Evolutionary conservation across 2,888 invertebrate genomes (phyloP).

Genomic region (Anagyrus pseudococci): DNA sequence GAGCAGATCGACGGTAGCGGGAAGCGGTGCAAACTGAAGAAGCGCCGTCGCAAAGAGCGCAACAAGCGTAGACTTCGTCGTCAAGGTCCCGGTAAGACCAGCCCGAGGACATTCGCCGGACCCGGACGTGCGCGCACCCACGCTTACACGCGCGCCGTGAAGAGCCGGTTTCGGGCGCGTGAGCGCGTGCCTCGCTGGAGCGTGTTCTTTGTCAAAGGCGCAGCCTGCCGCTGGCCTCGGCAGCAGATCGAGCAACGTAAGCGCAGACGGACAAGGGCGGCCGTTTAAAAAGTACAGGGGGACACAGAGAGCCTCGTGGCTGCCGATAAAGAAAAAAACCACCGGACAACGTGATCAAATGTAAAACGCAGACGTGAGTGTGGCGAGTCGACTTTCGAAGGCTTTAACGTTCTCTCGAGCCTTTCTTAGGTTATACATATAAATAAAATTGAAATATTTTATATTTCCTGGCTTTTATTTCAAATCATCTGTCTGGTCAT

Average conservation of each 20-base stretch:
- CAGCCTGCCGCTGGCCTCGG: slow-evolving; percentile 13
- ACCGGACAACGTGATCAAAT: slow-evolving; percentile 35
- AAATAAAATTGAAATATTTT: slow-evolving; percentile 56
- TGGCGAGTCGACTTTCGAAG: slow-evolving; percentile 31
- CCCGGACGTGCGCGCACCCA: neutral
- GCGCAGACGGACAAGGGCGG: neutral
- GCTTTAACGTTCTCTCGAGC: slow-evolving; percentile 20
- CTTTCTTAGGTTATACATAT: slow-evolving; percentile 44
- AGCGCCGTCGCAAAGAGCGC: neutral
- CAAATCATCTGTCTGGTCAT: no score
- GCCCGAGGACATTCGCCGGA: no score
- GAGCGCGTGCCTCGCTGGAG: slow-evolving; percentile 13
- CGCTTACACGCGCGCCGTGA: slow-evolving; percentile 5
- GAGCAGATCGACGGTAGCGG: no score
- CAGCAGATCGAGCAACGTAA: slow-evolving; percentile 1
- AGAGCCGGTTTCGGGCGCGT: slow-evolving; percentile 19
- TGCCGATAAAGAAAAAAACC: neutral
- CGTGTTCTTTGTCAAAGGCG: slow-evolving; percentile 26
- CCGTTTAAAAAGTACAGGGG: slow-evolving; percentile 1
- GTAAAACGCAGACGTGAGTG: slow-evolving; percentile 26
- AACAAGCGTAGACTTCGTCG: slow-evolving; percentile 17
- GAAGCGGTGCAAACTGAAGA: no score
- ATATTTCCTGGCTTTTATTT: slow-evolving; percentile 40
- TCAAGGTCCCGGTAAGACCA: no score
- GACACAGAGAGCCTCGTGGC: slow-evolving; percentile 1